Conservation (phyloP, 2,113 vertebrate genomes). For the Collichthys lucidus region DNA sequence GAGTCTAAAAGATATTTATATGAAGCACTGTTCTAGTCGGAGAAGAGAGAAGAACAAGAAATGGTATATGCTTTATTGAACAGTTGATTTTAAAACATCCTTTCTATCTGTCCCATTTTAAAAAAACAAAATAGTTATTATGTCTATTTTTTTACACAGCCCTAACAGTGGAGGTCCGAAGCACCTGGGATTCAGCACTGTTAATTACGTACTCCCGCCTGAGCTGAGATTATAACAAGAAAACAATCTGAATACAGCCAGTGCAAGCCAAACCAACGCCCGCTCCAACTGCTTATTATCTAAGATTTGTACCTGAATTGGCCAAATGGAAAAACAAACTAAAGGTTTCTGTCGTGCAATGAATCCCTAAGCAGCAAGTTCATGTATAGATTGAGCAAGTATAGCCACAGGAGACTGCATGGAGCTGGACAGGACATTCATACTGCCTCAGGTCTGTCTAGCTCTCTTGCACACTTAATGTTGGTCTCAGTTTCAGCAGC, state of each 20-base stretch:
- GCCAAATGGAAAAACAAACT: conserved; percentile 9
- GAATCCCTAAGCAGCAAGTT: conserved; percentile 27
- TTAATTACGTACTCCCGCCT: conserved; percentile 61
- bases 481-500: conserved; percentile 42
- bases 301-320: conserved; percentile 31
- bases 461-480: conserved; percentile 41
- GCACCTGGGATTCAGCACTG: conserved; percentile 59
- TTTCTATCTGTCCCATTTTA: conserved; percentile 80
- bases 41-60: conserved; percentile 51
- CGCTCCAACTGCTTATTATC: conserved; percentile 15
- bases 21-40: conserved; percentile 73
- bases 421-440: conserved; percentile 68
- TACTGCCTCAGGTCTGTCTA: conserved; percentile 73
- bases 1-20: conserved; percentile 82
- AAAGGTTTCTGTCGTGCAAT: conserved; percentile 19
- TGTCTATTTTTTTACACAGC: conserved; percentile 86
- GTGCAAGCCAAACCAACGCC: conserved; percentile 5
- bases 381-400: background rate
- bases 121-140: conserved; percentile 76
- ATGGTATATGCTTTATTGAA: conserved; percentile 75
- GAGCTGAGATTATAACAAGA: conserved; percentile 48
- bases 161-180: conserved; percentile 62
- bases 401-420: conserved; percentile 32
- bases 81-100: conserved; percentile 70
- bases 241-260: conserved; percentile 35